A percentile compares a stretch with the other conserved stretches of the same genome.
These are phyloP conservation scores for Scolanthus callimorphus DNA, from an alignment of 92 coral and sea anemone genomes.

Conservation along the genomic window DNA sequence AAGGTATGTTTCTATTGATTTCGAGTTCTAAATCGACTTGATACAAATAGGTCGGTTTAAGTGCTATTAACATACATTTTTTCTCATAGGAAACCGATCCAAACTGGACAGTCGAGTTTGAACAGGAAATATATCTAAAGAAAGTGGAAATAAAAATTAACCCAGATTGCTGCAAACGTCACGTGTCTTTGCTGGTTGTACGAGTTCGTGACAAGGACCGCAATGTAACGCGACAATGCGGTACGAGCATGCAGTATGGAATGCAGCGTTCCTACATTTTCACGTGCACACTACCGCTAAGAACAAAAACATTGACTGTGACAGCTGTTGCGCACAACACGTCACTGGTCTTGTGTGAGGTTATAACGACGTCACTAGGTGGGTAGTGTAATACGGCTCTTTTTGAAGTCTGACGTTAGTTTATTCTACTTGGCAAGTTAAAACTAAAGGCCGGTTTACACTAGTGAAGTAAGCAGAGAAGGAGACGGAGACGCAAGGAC, in stretches of 20 bases:
- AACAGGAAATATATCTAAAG: background rate
- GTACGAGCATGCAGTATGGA: conserved; percentile 10
- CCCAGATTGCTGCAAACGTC: conserved; percentile 15
- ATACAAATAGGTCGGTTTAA: too few species aligned
- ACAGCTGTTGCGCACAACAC: conserved; percentile 1
- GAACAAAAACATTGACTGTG: background rate
- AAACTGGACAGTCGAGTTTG: background rate
- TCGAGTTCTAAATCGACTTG: too few species aligned
- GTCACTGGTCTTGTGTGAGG: conserved; percentile 38
- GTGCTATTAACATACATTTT: too few species aligned
- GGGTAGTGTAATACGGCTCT: too few species aligned
- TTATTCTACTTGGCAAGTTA: too few species aligned
- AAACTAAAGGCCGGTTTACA: too few species aligned
- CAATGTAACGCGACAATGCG: background rate
- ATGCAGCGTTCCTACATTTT: conserved; percentile 9
- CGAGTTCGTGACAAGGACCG: background rate
- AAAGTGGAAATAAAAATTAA: conserved; percentile 13
- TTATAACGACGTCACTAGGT: conserved; percentile 15
- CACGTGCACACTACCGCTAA: conserved; percentile 6
- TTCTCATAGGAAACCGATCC: conserved; percentile 3
- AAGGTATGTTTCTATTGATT: too few species aligned
- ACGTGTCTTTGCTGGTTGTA: background rate
- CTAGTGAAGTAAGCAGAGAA: too few species aligned
- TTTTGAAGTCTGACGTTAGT: too few species aligned
- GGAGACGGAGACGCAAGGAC: too few species aligned